Evolutionary conservation across 2,888 invertebrate species (phyloP).

Genomic region (Tenodera sinensis): DNA sequence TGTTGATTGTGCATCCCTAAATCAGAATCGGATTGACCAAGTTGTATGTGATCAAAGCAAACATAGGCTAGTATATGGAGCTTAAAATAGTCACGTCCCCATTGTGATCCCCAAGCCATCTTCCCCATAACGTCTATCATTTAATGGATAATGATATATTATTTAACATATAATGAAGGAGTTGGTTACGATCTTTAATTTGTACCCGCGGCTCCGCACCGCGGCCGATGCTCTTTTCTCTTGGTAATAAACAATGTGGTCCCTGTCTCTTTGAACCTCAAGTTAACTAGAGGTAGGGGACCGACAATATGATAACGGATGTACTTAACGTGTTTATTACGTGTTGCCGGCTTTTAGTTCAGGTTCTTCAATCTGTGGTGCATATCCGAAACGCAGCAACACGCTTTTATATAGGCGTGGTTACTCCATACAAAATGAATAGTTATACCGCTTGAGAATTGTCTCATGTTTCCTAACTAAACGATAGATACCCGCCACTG

Average conservation of each 20-base stretch:
- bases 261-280: not conserved
- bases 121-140: not conserved
- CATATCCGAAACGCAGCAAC: not conserved
- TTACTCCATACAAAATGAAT: too few relatives aligned
- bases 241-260: not conserved
- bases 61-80: not conserved
- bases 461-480: too few relatives aligned
- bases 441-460: too few relatives aligned
- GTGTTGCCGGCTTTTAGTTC: not conserved
- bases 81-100: not conserved
- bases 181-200: not conserved
- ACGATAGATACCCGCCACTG: too few relatives aligned
- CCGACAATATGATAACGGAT: not conserved
- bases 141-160: not conserved
- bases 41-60: not conserved
- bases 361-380: not conserved
- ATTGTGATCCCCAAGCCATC: not conserved
- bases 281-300: not conserved
- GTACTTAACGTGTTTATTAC: not conserved
- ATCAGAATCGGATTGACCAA: not conserved
- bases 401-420: too few relatives aligned
- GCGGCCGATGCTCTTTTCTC: not conserved
- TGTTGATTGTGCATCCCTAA: not conserved
- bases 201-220: not conserved
- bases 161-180: constrained; percentile 9